Conservation (phyloP, 2,797 vertebrate species). For the Poeciliopsis infans region DNA sequence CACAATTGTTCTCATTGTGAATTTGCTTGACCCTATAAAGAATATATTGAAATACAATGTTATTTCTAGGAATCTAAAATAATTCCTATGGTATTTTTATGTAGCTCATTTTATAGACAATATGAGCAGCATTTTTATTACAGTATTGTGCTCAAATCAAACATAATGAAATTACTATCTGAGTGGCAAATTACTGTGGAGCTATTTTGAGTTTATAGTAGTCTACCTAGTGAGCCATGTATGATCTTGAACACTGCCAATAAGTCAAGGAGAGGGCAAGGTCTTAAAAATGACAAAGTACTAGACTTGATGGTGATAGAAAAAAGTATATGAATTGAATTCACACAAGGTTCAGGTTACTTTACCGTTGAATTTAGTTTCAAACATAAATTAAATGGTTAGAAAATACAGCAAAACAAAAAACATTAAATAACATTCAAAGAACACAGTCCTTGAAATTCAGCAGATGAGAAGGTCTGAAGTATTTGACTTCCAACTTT, state of each 20-base stretch:
- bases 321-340: background rate
- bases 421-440: constrained; percentile 1
- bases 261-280: constrained; percentile 9
- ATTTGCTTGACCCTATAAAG: background rate
- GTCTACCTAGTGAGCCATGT: background rate
- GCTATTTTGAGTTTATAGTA: background rate
- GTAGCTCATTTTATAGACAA: background rate
- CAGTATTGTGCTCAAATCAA: background rate
- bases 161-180: background rate
- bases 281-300: constrained; percentile 29
- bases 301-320: constrained; percentile 6
- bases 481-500: constrained; percentile 43
- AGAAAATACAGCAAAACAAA: background rate
- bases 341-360: background rate
- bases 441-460: constrained; percentile 32
- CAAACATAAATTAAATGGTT: background rate
- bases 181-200: background rate
- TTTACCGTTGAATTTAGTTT: background rate
- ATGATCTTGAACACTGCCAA: background rate
- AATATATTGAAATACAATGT: background rate
- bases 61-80: background rate
- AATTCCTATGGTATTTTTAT: background rate
- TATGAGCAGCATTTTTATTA: background rate
- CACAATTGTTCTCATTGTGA: background rate
- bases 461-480: constrained; percentile 35